These are phyloP conservation scores for Apis laboriosa DNA, from an alignment of 1,140 invertebrate species.

Conservation along the genomic window DNA sequence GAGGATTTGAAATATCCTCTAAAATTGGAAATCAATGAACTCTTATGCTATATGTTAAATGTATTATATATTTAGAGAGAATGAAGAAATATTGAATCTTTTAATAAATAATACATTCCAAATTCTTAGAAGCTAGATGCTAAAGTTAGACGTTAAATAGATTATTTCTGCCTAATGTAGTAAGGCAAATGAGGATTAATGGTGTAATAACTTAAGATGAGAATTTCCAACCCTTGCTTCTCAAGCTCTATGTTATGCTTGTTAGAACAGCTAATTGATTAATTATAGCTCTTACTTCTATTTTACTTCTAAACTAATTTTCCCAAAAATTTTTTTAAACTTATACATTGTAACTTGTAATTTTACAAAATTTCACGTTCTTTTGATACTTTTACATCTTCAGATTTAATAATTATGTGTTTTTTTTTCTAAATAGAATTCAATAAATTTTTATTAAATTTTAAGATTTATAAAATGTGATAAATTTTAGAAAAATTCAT, in stretches of 20 bases:
- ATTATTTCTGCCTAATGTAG: background rate
- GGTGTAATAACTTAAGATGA: background rate
- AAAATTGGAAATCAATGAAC: background rate
- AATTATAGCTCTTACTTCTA: background rate
- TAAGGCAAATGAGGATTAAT: constrained; percentile 8
- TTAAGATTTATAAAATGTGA: too few relatives aligned
- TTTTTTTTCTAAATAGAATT: too few relatives aligned
- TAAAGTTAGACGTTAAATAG: background rate
- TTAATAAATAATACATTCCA: background rate
- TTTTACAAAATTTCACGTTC: too few relatives aligned
- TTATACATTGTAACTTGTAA: too few relatives aligned
- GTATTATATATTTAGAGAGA: background rate
- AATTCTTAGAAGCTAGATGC: background rate
- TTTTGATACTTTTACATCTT: too few relatives aligned
- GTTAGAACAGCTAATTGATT: background rate
- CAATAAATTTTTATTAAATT: too few relatives aligned
- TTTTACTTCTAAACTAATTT: background rate
- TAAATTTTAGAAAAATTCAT: too few relatives aligned
- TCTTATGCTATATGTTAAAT: background rate
- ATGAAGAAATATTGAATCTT: background rate
- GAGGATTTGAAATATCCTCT: too few relatives aligned
- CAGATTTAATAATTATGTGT: too few relatives aligned
- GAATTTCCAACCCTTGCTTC: background rate
- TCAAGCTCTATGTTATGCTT: background rate
- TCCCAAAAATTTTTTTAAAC: background rate